Evolutionary conservation across 92 coral and sea anemone genomes (phyloP).

Genomic region (Montipora capitata): DNA sequence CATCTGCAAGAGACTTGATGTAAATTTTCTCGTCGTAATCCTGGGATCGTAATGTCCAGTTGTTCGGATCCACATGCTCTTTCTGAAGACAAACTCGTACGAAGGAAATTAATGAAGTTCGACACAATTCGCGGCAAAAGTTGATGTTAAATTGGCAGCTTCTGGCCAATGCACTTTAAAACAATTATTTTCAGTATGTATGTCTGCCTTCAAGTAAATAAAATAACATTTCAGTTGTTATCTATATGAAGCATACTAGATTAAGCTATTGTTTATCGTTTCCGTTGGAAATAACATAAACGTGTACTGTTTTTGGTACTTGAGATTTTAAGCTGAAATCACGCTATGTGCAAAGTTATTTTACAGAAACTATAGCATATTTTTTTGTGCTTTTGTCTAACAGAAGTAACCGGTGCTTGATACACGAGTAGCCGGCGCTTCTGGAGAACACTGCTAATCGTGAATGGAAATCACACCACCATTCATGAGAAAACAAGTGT

Average conservation of each 20-base stretch:
- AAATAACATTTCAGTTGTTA: conserved; percentile 11
- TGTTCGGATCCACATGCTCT: too few species aligned
- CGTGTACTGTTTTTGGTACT: conserved; percentile 21
- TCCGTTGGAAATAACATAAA: conserved; percentile 11
- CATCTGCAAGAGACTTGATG: conserved; percentile 5
- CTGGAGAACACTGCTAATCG: conserved; percentile 45
- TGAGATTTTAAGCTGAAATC: conserved; percentile 21
- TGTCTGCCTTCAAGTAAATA: conserved; percentile 5
- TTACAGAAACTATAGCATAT: conserved; percentile 8
- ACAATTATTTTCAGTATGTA: conserved; percentile 17
- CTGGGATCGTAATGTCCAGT: too few species aligned
- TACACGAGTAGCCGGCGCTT: conserved; percentile 30
- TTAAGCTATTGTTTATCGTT: conserved; percentile 23
- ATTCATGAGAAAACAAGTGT: too few species aligned
- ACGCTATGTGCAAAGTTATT: conserved; percentile 23
- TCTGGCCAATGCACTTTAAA: conserved; percentile 35
- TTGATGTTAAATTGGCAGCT: conserved; percentile 30
- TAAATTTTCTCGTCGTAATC: too few species aligned
- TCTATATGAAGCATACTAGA: conserved; percentile 8
- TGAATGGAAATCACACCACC: too few species aligned
- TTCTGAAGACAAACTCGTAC: conserved; percentile 2
- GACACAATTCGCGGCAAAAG: conserved; percentile 33
- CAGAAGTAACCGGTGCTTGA: conserved; percentile 30
- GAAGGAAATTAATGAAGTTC: conserved; percentile 4
- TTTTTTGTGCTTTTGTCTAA: conserved; percentile 25